Base-by-base conservation (phyloP, 2,888 invertebrate genomes). In the Itoplectis maculator region DNA sequence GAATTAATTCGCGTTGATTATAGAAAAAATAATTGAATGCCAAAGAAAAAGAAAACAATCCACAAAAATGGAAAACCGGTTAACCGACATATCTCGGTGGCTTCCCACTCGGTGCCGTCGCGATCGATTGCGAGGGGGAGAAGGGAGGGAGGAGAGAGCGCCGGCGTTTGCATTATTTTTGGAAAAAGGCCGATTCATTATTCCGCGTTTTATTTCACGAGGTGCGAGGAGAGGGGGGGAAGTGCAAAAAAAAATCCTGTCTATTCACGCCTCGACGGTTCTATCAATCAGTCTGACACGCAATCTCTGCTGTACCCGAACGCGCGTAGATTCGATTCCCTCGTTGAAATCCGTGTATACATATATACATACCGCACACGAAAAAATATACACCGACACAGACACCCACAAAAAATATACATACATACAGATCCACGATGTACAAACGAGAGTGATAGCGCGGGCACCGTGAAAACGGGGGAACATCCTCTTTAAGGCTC, bases 401-500 rank as follows among this genome's bases (percentile, higher is more conserved):
- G 7, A 40, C 18, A 5, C n/a, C 20, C 42, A 42, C 11, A 42
- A 20, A 13, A 51, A 13, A n/a, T 5, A 35, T 11, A 42, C 13
- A 37, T 2, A n/a, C n/a, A n/a, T n/a, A n/a, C n/a, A n/a, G n/a
- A n/a, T n/a, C n/a, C n/a, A 11, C 37, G 23, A 11, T 15, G 18
- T 37, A 47, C 6, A 49, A 72, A 42, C 63, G 74, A 68, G 54
- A 40, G 42, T 74, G 45, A 35, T 47, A 74, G 74, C 81, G 65
- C 69, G 74, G n/a, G 47, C 54, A 63, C 56, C 37, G 70, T 49
- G 47, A 75, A 82, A 81, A 61, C 15, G 82, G 54, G 82, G 82
- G 78, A 79, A 82, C 82, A 82, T 82, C 82, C 82, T 82, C 82
- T 82, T 82, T 82, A 82, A 82, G 51, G 63, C 74, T 75, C 78